A percentile compares a stretch with the other conserved stretches of the same genome.
These are phyloP conservation scores for Opisthocomus hoazin DNA, from an alignment of 2,113 vertebrate species.

Conservation along the genomic window DNA sequence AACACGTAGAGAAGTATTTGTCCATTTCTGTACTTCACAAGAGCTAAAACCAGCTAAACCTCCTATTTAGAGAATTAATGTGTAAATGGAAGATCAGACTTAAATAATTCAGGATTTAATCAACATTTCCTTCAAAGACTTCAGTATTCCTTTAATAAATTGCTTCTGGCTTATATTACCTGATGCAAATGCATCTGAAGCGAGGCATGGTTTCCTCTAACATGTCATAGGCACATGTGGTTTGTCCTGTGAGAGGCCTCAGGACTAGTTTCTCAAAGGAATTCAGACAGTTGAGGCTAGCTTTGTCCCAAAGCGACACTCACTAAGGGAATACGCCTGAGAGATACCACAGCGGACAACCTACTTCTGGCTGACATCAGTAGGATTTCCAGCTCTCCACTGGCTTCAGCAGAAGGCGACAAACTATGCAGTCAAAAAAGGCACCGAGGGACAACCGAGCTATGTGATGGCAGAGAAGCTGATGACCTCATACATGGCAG, in stretches of 20 bases:
- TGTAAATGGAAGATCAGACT: background rate
- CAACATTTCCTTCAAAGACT: background rate
- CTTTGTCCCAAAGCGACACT: background rate
- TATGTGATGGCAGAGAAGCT: background rate
- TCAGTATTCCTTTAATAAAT: background rate
- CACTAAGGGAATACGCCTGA: background rate
- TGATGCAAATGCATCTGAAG: background rate
- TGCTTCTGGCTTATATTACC: background rate
- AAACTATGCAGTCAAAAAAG: background rate
- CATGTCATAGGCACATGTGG: background rate
- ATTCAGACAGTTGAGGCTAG: background rate
- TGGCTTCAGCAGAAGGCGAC: background rate
- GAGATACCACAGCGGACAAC: background rate
- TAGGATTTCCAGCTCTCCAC: background rate
- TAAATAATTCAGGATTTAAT: background rate
- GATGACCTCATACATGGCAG: background rate
- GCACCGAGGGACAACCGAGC: background rate
- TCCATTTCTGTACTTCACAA: background rate
- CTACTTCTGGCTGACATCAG: background rate
- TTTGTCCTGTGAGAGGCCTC: background rate
- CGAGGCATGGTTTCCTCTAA: background rate
- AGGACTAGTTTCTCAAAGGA: background rate
- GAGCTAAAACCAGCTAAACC: fast-evolving
- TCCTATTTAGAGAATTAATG: background rate
- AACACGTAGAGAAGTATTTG: background rate